A percentile compares a stretch with the other conserved stretches of the same genome.
phyloP scores from a whole-genome alignment of 2,113 vertebrate species.

The Toxotes chatareus region DNA sequence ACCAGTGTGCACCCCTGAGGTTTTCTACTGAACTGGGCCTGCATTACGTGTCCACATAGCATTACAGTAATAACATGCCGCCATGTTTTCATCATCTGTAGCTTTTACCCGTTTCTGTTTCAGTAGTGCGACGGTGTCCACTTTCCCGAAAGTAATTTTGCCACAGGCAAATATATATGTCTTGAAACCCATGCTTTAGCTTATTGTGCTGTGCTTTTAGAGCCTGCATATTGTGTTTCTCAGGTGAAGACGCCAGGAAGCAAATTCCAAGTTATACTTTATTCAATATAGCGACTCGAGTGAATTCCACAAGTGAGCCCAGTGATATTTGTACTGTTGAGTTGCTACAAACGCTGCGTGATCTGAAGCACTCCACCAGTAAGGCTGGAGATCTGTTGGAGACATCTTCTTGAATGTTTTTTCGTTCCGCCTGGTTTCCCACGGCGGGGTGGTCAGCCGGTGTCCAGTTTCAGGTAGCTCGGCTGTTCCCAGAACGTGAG shows the following conservation, averaged over 20 bases:
- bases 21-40: constrained; percentile 1
- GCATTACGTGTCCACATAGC: neutral
- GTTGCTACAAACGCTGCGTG: constrained; percentile 12
- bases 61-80: constrained; percentile 24
- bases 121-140: constrained; percentile 15
- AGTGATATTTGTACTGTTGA: constrained; percentile 38
- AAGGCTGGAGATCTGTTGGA: constrained; percentile 37
- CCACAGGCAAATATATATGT: constrained; percentile 33
- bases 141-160: constrained; percentile 50
- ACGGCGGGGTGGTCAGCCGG: constrained; percentile 66
- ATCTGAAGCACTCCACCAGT: constrained; percentile 32
- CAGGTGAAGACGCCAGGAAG: constrained; percentile 50
- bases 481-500: constrained; percentile 75
- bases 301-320: constrained; percentile 52
- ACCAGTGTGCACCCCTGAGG: neutral
- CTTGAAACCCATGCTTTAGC: constrained; percentile 50
- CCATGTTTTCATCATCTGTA: constrained; percentile 48
- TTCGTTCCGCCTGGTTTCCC: constrained; percentile 65
- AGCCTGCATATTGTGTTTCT: constrained; percentile 58
- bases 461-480: constrained; percentile 77
- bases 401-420: constrained; percentile 58
- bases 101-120: constrained; percentile 31
- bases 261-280: constrained; percentile 50
- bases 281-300: constrained; percentile 37
- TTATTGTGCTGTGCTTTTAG: constrained; percentile 38